Percentiles rank a stretch among this genome's conserved stretches.
These are phyloP conservation scores for Ostrea denselamellosa DNA, from an alignment of 1,140 invertebrate genomes.

Conservation along the genomic window DNA sequence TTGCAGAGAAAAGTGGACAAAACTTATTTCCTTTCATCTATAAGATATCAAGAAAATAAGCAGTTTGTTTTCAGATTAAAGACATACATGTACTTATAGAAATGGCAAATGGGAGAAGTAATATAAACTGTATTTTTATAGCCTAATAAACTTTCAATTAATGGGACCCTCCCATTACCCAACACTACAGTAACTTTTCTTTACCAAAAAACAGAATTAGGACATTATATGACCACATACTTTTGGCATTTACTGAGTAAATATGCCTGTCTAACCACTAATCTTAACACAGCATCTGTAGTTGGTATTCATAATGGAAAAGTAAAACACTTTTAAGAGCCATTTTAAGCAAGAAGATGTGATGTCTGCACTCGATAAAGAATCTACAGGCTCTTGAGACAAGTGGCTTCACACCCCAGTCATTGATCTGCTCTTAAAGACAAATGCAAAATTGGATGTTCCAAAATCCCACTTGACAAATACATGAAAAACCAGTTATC, in stretches of 20 bases:
- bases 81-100: not conserved
- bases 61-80: not conserved
- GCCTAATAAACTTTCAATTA: not conserved
- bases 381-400: conserved; percentile 25
- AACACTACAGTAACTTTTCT: not conserved
- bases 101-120: not conserved
- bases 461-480: conserved; percentile 2
- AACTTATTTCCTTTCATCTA: not conserved
- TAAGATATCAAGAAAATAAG: conserved; percentile 21
- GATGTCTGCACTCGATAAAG: conserved; percentile 27
- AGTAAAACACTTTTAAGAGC: not conserved
- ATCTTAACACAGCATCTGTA: not conserved
- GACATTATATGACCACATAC: not conserved
- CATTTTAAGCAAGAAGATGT: not conserved
- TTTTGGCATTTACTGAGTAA: not conserved
- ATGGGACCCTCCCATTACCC: not conserved
- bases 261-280: not conserved
- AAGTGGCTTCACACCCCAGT: conserved; percentile 27
- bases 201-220: not conserved
- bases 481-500: conserved; percentile 33
- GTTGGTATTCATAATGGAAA: not conserved
- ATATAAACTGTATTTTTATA: not conserved
- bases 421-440: conserved; percentile 29
- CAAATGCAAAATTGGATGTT: not conserved
- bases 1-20: not conserved